Base-by-base conservation (phyloP, 2,113 vertebrate species). In the Etia nguti region DNA sequence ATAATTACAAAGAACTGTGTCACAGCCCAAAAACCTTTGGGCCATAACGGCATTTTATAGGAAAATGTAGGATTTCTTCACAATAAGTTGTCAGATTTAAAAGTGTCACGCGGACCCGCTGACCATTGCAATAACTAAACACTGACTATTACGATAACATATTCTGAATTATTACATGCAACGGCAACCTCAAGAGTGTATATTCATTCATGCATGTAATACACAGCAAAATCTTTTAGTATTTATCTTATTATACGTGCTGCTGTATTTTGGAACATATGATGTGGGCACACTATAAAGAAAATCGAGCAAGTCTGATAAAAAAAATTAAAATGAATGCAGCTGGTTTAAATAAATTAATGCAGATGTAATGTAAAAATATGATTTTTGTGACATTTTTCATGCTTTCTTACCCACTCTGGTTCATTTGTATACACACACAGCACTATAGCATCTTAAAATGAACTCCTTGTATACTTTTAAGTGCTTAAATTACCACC, bases 191-290 rank as follows among this genome's bases (percentile, higher is more conserved):
- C 46, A 56, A 57, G 15, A 75, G 4, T 57, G 10, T 3, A 2
- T 73, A 48, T 15, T 55, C 4, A 89, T 54, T 77, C 92, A 94
- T 94, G 94, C 95, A 90, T 4, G 2, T 80, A 62, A 86, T n/a
- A 68, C 79, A 91, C 55, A 90, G 81, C 43, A 89, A 85, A 10
- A 29, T 83, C 29, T 83, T 26, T 43, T 34, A 65, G 60, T 34
- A 65, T 65, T 68, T 75, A 73, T 87, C 79, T 82, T 34, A 34
- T 81, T 77, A 60, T 10, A 81, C 73, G 16, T 8, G 22, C 68
- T 46, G 18, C 79, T 20, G 20, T 11, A 13, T 38, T 79, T 57
- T 10, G 75, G 7, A 82, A 15, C 16, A 79, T 12, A 12, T 10
- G 7, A 60, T 56, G 29, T 48, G 16, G n/a, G 57, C 34, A 62